A percentile compares a stretch with the other conserved stretches of the same genome.
phyloP scores from a whole-genome alignment of 2,888 invertebrate species.

The Drosophila nr. fundita region DNA sequence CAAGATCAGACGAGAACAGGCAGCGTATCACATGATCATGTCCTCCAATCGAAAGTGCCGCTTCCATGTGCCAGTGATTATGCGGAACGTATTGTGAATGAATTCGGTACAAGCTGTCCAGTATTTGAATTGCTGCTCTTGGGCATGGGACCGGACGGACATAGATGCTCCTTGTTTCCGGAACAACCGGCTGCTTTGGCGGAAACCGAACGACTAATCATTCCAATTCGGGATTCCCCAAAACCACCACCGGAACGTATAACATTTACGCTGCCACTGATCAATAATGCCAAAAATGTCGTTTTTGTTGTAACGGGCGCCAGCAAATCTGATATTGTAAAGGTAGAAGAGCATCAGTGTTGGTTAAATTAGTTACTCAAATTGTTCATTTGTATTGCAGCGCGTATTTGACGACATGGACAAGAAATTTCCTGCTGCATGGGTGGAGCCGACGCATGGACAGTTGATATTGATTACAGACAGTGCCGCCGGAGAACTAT shows the following conservation, averaged over 20 bases:
- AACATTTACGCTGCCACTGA: no score
- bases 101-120: slow-evolving; percentile 85
- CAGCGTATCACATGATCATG: slow-evolving; percentile 15
- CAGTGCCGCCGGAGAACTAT: slow-evolving; percentile 36
- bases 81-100: slow-evolving; percentile 73
- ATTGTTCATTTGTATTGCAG: no score
- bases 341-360: no score
- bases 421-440: slow-evolving; percentile 89
- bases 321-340: no score
- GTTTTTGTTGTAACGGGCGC: no score
- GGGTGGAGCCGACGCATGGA: slow-evolving; percentile 85
- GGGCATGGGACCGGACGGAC: slow-evolving; percentile 99
- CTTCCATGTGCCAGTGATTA: slow-evolving; percentile 81
- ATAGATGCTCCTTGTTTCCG: slow-evolving; percentile 98
- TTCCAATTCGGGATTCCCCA: slow-evolving; percentile 95
- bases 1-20: no score
- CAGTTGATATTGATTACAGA: slow-evolving; percentile 53
- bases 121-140: slow-evolving; percentile 94
- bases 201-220: slow-evolving; percentile 89
- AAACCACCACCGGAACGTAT: no score
- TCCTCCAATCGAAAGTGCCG: slow-evolving; percentile 27
- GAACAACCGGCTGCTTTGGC: slow-evolving; percentile 88
- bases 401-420: no score
- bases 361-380: no score
- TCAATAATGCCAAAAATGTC: no score